Evolutionary conservation across 2,888 invertebrate genomes (phyloP).

Genomic region (Saturnia japonica): DNA sequence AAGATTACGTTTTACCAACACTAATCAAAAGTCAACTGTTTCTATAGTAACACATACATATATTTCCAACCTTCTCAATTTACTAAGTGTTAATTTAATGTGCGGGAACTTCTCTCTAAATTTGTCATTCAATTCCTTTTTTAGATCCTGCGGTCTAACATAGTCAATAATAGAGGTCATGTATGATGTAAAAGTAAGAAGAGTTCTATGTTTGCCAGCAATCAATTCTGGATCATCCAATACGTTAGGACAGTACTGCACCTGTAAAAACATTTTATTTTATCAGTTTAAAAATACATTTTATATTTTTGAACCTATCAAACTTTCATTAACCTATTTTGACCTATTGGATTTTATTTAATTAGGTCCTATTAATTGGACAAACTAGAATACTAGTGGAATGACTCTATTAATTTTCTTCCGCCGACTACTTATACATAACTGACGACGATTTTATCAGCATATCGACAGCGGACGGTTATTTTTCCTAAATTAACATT

Average conservation of each 20-base stretch:
- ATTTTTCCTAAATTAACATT: too few relatives aligned
- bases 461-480: too few relatives aligned
- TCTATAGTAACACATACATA: not conserved
- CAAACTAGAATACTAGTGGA: too few relatives aligned
- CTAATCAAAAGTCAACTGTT: not conserved
- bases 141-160: slow-evolving; percentile 96
- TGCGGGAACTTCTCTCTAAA: slow-evolving; percentile 97
- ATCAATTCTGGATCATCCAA: slow-evolving; percentile 96
- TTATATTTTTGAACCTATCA: too few relatives aligned
- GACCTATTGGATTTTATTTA: too few relatives aligned
- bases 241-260: slow-evolving; percentile 91
- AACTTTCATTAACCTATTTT: too few relatives aligned
- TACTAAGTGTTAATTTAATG: slow-evolving; percentile 96
- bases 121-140: slow-evolving; percentile 98
- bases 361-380: too few relatives aligned
- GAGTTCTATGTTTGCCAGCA: slow-evolving; percentile 93
- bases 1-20: too few relatives aligned
- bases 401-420: too few relatives aligned
- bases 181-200: slow-evolving; percentile 93
- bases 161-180: slow-evolving; percentile 98
- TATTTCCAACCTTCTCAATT: slow-evolving; percentile 90
- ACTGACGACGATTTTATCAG: too few relatives aligned
- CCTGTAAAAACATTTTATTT: slow-evolving; percentile 43
- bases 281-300: not conserved
- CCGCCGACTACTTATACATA: too few relatives aligned